phyloP scores from a whole-genome alignment of 2,797 vertebrate species.

The Propithecus perrieri region DNA sequence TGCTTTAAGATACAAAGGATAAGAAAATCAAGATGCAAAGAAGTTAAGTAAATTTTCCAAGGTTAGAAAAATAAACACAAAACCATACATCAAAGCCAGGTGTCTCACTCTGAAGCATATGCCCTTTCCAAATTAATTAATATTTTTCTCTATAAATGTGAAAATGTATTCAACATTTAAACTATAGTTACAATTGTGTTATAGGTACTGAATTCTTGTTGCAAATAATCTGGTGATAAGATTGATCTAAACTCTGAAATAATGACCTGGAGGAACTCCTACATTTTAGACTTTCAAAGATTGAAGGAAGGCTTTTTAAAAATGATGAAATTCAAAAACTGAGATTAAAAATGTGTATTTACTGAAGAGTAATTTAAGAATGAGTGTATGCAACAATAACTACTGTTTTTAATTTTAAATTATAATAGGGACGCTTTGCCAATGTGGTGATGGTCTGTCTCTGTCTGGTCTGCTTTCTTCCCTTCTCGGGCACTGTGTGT shows the following conservation, averaged over 20 bases:
- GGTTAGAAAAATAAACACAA: background rate
- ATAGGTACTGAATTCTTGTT: background rate
- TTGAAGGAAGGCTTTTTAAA: background rate
- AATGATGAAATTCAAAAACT: background rate
- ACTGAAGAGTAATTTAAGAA: background rate
- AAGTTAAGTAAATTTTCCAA: background rate
- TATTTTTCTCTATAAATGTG: background rate
- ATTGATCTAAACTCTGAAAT: background rate
- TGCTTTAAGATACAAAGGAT: background rate
- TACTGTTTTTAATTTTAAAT: background rate
- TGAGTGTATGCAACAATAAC: background rate
- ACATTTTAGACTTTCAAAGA: background rate
- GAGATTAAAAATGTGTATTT: background rate
- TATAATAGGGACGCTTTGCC: background rate
- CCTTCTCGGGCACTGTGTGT: background rate
- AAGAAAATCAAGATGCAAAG: background rate
- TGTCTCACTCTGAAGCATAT: background rate
- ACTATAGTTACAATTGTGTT: background rate
- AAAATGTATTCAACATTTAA: background rate
- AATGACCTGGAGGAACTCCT: background rate
- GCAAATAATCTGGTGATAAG: background rate
- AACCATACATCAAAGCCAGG: background rate
- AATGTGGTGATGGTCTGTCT: background rate
- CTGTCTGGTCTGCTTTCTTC: background rate
- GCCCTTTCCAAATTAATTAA: background rate